Conservation (phyloP, 1,140 invertebrate species). For the Ganaspis sp. region DNA sequence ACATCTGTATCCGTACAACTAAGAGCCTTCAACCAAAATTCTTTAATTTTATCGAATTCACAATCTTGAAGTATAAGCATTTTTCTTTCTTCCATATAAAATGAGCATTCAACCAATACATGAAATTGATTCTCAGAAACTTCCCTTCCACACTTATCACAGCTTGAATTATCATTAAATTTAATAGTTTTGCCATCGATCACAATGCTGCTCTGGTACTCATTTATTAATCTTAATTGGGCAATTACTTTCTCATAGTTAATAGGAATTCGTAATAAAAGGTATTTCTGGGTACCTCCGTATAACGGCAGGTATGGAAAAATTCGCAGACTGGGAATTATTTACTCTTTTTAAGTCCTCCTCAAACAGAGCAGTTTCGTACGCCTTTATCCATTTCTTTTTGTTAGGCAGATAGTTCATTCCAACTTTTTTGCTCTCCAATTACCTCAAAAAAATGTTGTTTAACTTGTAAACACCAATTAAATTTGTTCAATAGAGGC, state of each 20-base stretch:
- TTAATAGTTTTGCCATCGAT: neutral
- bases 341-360: too few relatives aligned
- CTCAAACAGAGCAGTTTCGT: too few relatives aligned
- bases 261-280: neutral
- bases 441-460: too few relatives aligned
- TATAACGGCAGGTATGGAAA: neutral
- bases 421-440: too few relatives aligned
- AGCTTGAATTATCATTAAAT: neutral
- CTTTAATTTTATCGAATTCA: neutral
- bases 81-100: neutral
- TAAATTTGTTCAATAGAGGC: too few relatives aligned
- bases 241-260: neutral
- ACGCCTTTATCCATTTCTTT: too few relatives aligned
- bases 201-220: neutral
- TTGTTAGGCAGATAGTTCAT: too few relatives aligned
- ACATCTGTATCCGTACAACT: neutral
- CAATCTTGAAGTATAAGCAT: neutral
- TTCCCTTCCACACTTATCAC: neutral
- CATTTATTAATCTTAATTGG: neutral
- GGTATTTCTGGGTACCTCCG: neutral
- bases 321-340: neutral
- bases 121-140: neutral
- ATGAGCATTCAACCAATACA: neutral
- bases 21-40: neutral
- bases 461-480: too few relatives aligned